Evolutionary conservation across 1,140 invertebrate species (phyloP).

Genomic region (Hormaphis cornu): DNA sequence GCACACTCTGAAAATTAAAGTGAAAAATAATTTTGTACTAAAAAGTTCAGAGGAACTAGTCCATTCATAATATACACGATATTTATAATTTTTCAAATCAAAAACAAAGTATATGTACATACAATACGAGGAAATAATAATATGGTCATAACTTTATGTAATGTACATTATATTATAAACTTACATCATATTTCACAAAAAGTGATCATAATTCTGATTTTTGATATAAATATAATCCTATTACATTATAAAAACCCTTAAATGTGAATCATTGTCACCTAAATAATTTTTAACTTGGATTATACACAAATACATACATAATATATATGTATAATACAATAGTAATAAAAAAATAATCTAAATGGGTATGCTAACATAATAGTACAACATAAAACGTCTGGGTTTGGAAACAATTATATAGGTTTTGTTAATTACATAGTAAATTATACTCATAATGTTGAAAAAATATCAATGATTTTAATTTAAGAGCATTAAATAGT

Average conservation of each 20-base stretch:
- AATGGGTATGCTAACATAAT: neutral
- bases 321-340: neutral
- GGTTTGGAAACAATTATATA: neutral
- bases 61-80: slow-evolving; percentile 20
- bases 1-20: too few species aligned
- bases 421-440: too few species aligned
- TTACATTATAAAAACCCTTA: slow-evolving; percentile 16
- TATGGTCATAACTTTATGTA: neutral
- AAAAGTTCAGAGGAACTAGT: too few species aligned
- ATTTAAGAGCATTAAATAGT: neutral
- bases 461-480: neutral
- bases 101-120: slow-evolving; percentile 2
- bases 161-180: neutral
- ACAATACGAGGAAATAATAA: slow-evolving; percentile 1
- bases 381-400: neutral
- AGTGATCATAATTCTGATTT: neutral
- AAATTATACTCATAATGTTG: neutral
- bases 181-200: neutral
- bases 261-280: neutral
- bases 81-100: slow-evolving; percentile 14
- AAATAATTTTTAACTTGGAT: neutral
- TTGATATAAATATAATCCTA: neutral
- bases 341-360: neutral
- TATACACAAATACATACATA: neutral
- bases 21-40: too few species aligned